Conservation (phyloP, 2,113 vertebrate species). For the Agapornis roseicollis region DNA sequence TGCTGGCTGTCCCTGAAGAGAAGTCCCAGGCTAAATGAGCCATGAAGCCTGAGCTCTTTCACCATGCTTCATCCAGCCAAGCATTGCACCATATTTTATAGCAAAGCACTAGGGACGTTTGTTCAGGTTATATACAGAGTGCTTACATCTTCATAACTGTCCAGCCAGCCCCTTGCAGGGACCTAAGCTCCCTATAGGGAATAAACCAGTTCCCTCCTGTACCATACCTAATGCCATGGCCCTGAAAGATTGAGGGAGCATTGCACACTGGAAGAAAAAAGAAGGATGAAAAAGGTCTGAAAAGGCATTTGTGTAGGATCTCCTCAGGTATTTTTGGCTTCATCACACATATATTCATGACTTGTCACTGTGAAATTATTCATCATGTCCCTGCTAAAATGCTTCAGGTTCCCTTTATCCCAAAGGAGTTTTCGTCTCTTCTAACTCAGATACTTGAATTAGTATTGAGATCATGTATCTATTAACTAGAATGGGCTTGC, state of each 20-base stretch:
- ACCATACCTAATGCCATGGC: background rate
- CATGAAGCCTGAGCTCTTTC: constrained; percentile 14
- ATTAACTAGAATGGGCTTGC: background rate
- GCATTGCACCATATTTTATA: background rate
- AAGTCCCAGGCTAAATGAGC: constrained; percentile 34
- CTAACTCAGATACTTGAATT: background rate
- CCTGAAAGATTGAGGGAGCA: background rate
- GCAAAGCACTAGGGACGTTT: constrained; percentile 1
- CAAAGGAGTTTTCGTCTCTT: background rate
- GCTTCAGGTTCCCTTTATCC: background rate
- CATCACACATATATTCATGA: background rate
- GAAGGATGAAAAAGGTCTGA: background rate
- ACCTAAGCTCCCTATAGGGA: background rate
- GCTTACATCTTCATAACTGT: constrained; percentile 39
- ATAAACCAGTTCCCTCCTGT: background rate
- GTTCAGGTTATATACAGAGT: background rate
- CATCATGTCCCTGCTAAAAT: background rate
- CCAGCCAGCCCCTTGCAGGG: background rate
- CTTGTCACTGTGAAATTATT: background rate
- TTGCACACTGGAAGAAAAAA: background rate
- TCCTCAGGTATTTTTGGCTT: background rate
- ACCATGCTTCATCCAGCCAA: background rate
- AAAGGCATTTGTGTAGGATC: background rate
- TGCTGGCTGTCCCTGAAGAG: constrained; percentile 19
- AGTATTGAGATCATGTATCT: background rate